phyloP scores from a whole-genome alignment of 2,113 vertebrate genomes.

The Eclectus roratus region DNA sequence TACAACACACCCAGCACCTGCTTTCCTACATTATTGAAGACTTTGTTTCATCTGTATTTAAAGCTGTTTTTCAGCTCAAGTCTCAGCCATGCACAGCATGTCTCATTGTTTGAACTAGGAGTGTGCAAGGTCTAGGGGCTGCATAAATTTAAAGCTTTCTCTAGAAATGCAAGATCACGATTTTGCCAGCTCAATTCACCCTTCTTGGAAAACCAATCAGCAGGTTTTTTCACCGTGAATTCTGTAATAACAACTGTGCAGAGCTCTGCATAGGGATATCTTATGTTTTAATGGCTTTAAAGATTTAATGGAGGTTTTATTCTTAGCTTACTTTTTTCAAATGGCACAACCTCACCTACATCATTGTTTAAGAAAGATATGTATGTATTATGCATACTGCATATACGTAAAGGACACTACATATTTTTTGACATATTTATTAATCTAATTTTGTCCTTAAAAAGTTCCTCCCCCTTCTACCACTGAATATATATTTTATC shows the following conservation, averaged over 20 bases:
- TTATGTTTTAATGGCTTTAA: not conserved
- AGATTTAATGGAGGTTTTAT: not conserved
- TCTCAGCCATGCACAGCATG: fast-evolving
- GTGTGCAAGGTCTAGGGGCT: not conserved
- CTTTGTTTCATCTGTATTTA: not conserved
- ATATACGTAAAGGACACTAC: not conserved
- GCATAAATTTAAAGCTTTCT: not conserved
- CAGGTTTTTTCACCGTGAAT: not conserved
- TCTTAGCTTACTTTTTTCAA: not conserved
- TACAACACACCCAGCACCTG: not conserved
- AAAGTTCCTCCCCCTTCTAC: not conserved
- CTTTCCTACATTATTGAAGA: not conserved
- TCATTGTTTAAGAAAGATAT: not conserved
- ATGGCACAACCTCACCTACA: not conserved
- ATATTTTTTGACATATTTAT: not conserved
- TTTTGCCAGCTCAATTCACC: not conserved
- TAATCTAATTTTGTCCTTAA: not conserved
- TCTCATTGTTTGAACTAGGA: not conserved
- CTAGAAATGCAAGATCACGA: not conserved
- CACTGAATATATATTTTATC: not conserved
- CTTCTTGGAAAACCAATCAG: not conserved
- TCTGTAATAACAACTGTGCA: not conserved
- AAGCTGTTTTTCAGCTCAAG: not conserved
- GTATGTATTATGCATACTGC: not conserved
- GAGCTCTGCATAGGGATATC: not conserved